phyloP scores from a whole-genome alignment of 2,113 vertebrate species.

The Hippopotamus amphibius region DNA sequence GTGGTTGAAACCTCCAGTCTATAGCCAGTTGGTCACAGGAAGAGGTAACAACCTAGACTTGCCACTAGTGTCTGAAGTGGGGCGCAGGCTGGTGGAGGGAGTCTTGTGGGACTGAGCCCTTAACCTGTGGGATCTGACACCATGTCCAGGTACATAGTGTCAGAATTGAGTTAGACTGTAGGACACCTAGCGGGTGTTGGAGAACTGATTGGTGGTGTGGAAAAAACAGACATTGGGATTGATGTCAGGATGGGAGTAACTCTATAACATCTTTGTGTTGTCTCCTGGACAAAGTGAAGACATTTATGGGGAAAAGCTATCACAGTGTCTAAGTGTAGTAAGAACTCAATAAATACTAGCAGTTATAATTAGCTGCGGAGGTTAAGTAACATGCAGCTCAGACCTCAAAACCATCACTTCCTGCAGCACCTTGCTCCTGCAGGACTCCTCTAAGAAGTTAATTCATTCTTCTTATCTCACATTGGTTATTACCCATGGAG shows the following conservation, averaged over 20 bases:
- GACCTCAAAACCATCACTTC: slow-evolving; percentile 37
- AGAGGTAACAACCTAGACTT: neutral
- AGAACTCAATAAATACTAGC: neutral
- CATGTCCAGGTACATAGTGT: neutral
- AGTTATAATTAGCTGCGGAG: neutral
- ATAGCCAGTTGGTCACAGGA: no score
- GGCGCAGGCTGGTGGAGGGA: fast-evolving
- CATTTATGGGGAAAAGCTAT: neutral
- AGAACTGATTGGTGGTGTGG: neutral
- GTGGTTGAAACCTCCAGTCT: neutral
- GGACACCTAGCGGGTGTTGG: neutral
- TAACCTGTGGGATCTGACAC: neutral
- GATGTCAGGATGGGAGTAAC: neutral
- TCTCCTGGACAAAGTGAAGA: neutral
- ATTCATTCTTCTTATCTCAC: neutral
- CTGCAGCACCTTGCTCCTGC: neutral
- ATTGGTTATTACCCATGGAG: neutral
- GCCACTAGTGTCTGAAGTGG: neutral
- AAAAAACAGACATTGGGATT: neutral
- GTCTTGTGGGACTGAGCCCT: neutral
- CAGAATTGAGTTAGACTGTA: neutral
- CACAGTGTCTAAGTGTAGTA: fast-evolving
- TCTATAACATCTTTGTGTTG: neutral
- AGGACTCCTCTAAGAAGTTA: neutral
- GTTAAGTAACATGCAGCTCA: neutral